These are phyloP conservation scores for Caenorhabditis plicata DNA, from an alignment of 2,888 invertebrate genomes.

Conservation along the genomic window DNA sequence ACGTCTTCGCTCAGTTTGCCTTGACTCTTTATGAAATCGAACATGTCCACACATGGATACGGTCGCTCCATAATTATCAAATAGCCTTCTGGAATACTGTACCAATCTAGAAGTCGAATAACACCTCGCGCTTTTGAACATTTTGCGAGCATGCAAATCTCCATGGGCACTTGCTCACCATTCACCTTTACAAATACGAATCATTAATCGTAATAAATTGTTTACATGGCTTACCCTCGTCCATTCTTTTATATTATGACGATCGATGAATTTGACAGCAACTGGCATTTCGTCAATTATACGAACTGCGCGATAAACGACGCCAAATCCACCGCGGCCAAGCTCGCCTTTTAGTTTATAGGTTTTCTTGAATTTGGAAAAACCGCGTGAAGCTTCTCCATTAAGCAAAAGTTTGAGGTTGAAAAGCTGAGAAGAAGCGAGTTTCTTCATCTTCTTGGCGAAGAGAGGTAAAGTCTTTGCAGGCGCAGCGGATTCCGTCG, in stretches of 20 bases:
- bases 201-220: neutral
- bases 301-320: constrained; percentile 48
- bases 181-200: constrained; percentile 47
- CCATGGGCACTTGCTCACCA: constrained; percentile 63
- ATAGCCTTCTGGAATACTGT: constrained; percentile 61
- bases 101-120: constrained; percentile 61
- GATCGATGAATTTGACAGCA: constrained; percentile 62
- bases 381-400: constrained; percentile 54
- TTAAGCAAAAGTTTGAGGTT: constrained; percentile 46
- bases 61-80: constrained; percentile 64
- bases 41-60: constrained; percentile 59
- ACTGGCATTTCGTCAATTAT: constrained; percentile 54
- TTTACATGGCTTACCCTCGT: constrained; percentile 24
- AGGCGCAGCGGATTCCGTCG: neutral
- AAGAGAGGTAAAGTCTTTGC: constrained; percentile 48
- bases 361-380: constrained; percentile 60
- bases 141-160: constrained; percentile 59
- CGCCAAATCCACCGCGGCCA: constrained; percentile 56
- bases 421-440: constrained; percentile 41
- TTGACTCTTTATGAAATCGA: constrained; percentile 59
- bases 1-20: constrained; percentile 51
- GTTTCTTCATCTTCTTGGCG: constrained; percentile 47
- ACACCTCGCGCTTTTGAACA: constrained; percentile 56
- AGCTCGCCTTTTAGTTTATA: constrained; percentile 57
- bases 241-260: constrained; percentile 59